phyloP scores from a whole-genome alignment of 2,797 vertebrate species.

The Pseudochaenichthys georgianus region DNA sequence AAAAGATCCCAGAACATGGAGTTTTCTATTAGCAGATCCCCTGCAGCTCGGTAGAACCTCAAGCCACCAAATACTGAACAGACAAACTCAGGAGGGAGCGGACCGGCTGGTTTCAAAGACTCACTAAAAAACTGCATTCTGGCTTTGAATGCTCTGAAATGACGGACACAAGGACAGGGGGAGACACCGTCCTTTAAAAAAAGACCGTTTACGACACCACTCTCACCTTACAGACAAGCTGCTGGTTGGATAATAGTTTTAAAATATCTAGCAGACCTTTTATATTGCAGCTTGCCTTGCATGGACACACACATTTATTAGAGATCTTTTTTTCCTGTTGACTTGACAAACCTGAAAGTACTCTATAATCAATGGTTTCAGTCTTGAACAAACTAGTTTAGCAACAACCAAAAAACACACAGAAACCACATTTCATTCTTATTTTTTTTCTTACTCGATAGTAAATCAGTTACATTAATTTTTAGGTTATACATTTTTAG shows the following conservation, averaged over 20 bases:
- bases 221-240: slow-evolving; percentile 46
- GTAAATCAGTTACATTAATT: slow-evolving; percentile 86
- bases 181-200: slow-evolving; percentile 13
- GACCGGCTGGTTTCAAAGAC: slow-evolving; percentile 16
- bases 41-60: slow-evolving; percentile 21
- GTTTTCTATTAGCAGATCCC: slow-evolving; percentile 30
- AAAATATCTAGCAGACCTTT: slow-evolving; percentile 47
- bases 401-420: slow-evolving; percentile 80
- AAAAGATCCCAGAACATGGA: slow-evolving; percentile 40
- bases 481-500: slow-evolving; percentile 89
- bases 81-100: slow-evolving; percentile 18
- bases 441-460: slow-evolving; percentile 81
- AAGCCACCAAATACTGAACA: slow-evolving; percentile 36
- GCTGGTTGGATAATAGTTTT: slow-evolving; percentile 41
- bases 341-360: slow-evolving; percentile 57
- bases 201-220: slow-evolving; percentile 27
- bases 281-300: slow-evolving; percentile 60
- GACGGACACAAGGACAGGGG: slow-evolving; percentile 23
- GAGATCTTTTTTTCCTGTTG: slow-evolving; percentile 28
- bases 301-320: slow-evolving; percentile 56
- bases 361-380: slow-evolving; percentile 77
- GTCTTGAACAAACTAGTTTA: slow-evolving; percentile 78
- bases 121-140: slow-evolving; percentile 20
- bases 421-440: slow-evolving; percentile 87
- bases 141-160: slow-evolving; percentile 43